Evolutionary conservation across 2,113 vertebrate species (phyloP), one percentile per base, ranked within the genome.

Genomic region (Macquaria australasica): DNA sequence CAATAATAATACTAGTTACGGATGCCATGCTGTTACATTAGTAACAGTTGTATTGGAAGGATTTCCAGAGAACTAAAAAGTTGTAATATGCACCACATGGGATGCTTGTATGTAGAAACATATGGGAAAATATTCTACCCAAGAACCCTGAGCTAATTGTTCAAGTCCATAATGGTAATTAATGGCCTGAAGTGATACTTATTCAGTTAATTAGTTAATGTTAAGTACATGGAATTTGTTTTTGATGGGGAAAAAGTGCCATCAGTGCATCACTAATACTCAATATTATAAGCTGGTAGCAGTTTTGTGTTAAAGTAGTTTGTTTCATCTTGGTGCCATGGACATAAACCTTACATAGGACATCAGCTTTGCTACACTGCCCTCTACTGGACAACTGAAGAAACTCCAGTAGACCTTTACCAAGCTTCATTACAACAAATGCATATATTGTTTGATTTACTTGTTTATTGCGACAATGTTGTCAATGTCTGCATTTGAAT

Each of bases 361-460:
- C 41, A 70, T 76, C 31, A 4, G 60, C 59, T 60, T 58, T 81
- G 23, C 12, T n/a, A 53, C 53, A 75, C 73, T 80, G 16, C 77
- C 76, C 66, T 83, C 91, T 87, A 72, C 58, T 86, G 90, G 71
- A 50, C 66, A 68, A 20, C n/a, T 37, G 9, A 5, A 62, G 31
- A 9, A 80, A 31, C 64, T 71, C 2, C 67, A 79, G 28, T 45
- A 71, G 25, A 25, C 28, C n/a, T 23, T 70, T 20, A 34, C 14
- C 69, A 58, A 48, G 12, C 8, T 2, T 72, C 6, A 8, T 1
- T 3, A 15, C 39, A 25, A 10, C 51, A 58, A 18, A 34, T 25
- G 37, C n/a, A 28, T 20, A 28, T 16, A 16, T 25, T n/a, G 18
- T 53, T 21, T 25, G 39, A 28, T 45, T 31, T 68, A 55, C 20